Evolutionary conservation across 2,888 invertebrate species (phyloP), one percentile per base, ranked within the genome.

Genomic region (Pimpla rufipes): DNA sequence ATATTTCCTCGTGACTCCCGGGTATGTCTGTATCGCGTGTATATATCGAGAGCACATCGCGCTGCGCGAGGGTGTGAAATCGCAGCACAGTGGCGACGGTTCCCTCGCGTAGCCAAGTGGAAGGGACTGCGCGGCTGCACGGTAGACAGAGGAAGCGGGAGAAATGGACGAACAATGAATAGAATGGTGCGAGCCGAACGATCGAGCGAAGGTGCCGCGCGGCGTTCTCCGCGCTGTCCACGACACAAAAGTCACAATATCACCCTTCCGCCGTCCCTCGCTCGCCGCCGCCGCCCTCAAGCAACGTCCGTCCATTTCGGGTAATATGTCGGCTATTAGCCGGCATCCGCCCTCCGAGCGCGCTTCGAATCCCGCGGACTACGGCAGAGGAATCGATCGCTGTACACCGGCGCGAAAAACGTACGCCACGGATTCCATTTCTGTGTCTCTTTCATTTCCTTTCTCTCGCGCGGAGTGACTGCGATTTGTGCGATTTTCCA

Each of bases 251-350:
- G 83, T 82, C 80, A 84, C 82, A 81, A 86, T 84, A 85, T 85
- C 76, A 73, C 75, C 79, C 85, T 76, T 76, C 75, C 21, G 45
- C 29, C 59, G 37, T 23, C 50, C 67, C 73, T 64, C 50, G 47
- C 62, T n/a, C n/a, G n/a, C n/a, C n/a, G n/a, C n/a, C n/a, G n/a
- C n/a, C n/a, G n/a, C 71, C 67, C 71, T 64, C 79, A 74, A 78
- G 85, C 68, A 78, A 81, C 37, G 84, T 86, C 83, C 84, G 85
- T 87, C 87, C 88, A 88, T 89, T 89, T 87, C 83, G 87, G 78
- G 84, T 88, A 89, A 89, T 88, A 88, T 88, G 89, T 87, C 88
- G 79, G 85, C 88, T 88, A 89, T 89, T 89, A 89, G 81, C 85
- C 86, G 85, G 87, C 85, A 85, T 89, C 88, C 87, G 84, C 86